These are phyloP conservation scores for Mormyrus lacerda DNA, from an alignment of 2,113 vertebrate genomes.

Conservation along the genomic window DNA sequence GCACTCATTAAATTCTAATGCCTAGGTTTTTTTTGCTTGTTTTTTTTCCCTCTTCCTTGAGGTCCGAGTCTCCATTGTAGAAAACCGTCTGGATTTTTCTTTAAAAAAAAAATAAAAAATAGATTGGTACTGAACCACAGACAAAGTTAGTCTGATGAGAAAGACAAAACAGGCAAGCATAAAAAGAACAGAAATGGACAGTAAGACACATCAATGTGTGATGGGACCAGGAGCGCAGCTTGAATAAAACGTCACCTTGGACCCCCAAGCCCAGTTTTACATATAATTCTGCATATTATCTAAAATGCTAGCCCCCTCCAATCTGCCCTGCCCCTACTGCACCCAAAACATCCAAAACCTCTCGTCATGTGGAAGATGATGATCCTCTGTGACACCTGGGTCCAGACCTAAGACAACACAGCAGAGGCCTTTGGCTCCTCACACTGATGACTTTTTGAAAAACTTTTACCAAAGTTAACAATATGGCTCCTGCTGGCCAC, in stretches of 20 bases:
- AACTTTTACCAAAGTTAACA: neutral
- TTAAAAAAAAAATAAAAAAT: conserved; percentile 61
- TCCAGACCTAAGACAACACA: neutral
- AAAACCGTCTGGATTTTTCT: conserved; percentile 77
- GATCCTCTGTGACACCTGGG: conserved; percentile 35
- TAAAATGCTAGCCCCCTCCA: neutral
- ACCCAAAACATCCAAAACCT: conserved; percentile 36
- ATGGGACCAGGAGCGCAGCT: neutral
- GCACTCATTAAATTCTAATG: conserved; percentile 90
- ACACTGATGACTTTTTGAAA: neutral
- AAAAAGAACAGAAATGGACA: conserved; percentile 46
- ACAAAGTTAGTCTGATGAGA: conserved; percentile 40
- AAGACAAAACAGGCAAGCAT: conserved; percentile 30
- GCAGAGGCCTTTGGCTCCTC: neutral
- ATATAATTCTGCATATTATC: neutral
- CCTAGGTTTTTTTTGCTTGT: conserved; percentile 67
- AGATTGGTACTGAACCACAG: conserved; percentile 35
- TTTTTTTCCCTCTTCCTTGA: conserved; percentile 47
- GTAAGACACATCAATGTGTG: conserved; percentile 49
- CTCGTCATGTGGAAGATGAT: conserved; percentile 35
- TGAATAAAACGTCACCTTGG: neutral
- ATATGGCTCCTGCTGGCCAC: neutral
- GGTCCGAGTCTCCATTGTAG: conserved; percentile 84
- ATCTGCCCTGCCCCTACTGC: neutral
- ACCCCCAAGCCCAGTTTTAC: neutral